Base-by-base conservation (phyloP, 2,797 vertebrate genomes). In the Hybognathus amarus region DNA sequence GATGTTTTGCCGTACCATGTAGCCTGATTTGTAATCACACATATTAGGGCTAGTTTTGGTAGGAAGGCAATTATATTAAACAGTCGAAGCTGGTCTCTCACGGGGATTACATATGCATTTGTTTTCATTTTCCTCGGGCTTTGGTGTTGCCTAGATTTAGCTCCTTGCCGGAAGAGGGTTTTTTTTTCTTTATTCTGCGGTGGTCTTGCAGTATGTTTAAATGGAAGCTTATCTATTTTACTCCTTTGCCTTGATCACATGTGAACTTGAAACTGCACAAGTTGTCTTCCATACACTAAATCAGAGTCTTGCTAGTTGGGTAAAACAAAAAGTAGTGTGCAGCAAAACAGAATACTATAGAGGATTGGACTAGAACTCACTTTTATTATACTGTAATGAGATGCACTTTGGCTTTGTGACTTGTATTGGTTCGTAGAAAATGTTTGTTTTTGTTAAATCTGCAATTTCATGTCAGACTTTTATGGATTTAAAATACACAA, bases 31-130 rank as follows among this genome's bases (percentile, higher is more conserved):
- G 78, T 90, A 90, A 92, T 90, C 86, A 84, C 90, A 92, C 91
- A 94, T 93, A 92, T 92, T 87, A 92, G 87, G 85, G 88, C 67
- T 89, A 80, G 89, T 90, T 91, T 91, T 47, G 33, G 84, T 85
- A 87, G 84, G 77, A 90, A 91, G 80, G 89, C 89, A 93, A 92
- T 94, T 94, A 93, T 89, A 91, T 89, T 89, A 88, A 91, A 91
- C 83, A 91, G 85, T 87, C 75, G 87, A 86, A 91, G 87, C 87
- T 88, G 89, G 88, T 90, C 89, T 90, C 88, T 91, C 83, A 79
- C 92, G 86, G 86, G 90, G 90, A 93, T 94, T 93, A 91, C 90
- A 90, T 90, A 82, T 91, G 88, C 83, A 91, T 94, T 94, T 94
- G 90, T 94, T 93, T 94, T 91, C 83, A 91, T 92, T 91, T 92